Evolutionary conservation across 2,888 invertebrate species (phyloP).

Genomic region (Hymenopus coronatus): DNA sequence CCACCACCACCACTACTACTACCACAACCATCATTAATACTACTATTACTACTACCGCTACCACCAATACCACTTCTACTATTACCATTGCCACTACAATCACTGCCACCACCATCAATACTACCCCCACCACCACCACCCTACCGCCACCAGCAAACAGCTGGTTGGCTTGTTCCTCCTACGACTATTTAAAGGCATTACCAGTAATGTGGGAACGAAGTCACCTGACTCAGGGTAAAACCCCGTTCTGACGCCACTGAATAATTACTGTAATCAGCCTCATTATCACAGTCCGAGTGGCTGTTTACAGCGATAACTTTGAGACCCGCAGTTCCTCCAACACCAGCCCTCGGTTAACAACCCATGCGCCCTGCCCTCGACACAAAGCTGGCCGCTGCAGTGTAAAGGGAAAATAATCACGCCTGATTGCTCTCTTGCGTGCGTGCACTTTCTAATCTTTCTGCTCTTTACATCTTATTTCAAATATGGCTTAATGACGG

Average conservation of each 20-base stretch:
- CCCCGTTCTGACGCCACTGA: background rate
- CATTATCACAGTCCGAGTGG: background rate
- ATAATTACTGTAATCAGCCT: background rate
- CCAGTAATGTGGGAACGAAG: background rate
- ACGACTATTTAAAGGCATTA: background rate
- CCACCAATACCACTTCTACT: too few species aligned
- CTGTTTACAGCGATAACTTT: background rate
- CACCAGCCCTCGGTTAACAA: too few species aligned
- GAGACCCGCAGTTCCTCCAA: background rate
- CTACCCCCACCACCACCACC: too few species aligned
- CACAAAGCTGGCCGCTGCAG: background rate
- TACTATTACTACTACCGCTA: too few species aligned
- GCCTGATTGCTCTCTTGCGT: background rate
- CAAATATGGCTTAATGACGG: background rate
- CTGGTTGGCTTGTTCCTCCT: too few species aligned
- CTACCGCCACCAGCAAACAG: too few species aligned
- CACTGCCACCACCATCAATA: too few species aligned
- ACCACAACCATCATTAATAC: too few species aligned
- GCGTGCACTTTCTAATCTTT: background rate
- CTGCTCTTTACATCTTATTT: background rate
- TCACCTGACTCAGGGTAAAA: background rate
- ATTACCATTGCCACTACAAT: too few species aligned
- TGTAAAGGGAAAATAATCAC: background rate
- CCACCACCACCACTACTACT: too few species aligned
- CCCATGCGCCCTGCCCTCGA: too few species aligned